Conservation (phyloP, 2,797 vertebrate genomes). For the Morus bassanus region DNA sequence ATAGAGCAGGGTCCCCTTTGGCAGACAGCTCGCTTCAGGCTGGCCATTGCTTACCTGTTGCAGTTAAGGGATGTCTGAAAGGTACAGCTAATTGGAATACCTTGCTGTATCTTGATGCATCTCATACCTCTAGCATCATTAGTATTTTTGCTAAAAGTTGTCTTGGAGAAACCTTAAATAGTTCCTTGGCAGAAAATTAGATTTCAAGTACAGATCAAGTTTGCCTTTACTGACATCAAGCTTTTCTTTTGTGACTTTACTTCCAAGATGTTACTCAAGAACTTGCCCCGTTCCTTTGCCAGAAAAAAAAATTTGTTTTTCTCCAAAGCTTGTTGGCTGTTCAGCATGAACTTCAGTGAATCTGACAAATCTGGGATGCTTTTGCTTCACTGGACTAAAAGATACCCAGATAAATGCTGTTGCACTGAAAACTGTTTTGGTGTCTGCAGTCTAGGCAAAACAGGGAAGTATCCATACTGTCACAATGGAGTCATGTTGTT, state of each 20-base stretch:
- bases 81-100: background rate
- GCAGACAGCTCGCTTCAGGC: background rate
- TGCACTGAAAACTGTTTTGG: background rate
- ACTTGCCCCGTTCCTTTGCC: background rate
- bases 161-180: background rate
- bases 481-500: background rate
- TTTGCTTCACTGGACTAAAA: background rate
- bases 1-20: background rate
- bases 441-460: background rate
- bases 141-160: background rate
- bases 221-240: background rate
- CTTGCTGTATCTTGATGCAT: background rate
- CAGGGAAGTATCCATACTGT: background rate
- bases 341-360: background rate
- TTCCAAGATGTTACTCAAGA: background rate
- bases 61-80: background rate
- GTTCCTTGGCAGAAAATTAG: background rate
- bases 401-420: background rate
- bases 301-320: background rate
- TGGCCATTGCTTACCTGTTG: background rate
- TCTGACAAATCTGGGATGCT: background rate
- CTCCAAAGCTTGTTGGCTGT: background rate
- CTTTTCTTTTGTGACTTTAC: background rate
- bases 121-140: background rate
- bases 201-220: background rate